Conservation (phyloP, 2,888 invertebrate genomes). For the Pyrochroa serraticornis region DNA sequence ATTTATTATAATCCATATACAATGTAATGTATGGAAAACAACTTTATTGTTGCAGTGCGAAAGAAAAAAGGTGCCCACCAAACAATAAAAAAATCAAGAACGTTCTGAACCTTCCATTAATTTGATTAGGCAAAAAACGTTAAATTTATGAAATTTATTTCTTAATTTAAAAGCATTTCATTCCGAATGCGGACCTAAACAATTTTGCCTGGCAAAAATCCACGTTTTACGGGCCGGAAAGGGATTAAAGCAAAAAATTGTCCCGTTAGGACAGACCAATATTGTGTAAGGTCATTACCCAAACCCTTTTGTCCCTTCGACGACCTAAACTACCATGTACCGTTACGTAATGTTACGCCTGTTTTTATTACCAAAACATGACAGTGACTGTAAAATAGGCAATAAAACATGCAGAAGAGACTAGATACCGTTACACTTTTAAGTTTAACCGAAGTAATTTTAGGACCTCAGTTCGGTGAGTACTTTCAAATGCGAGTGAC, state of each 20-base stretch:
- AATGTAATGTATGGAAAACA: too few species aligned
- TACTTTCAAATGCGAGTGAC: slow-evolving; percentile 11
- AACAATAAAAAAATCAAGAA: too few species aligned
- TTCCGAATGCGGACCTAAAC: slow-evolving; percentile 2
- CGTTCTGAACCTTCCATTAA: too few species aligned
- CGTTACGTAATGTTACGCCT: slow-evolving; percentile 55
- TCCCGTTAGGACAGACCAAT: slow-evolving; percentile 41
- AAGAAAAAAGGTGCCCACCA: too few species aligned
- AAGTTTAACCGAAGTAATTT: slow-evolving; percentile 32
- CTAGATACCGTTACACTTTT: slow-evolving; percentile 50
- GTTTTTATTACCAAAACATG: slow-evolving; percentile 56
- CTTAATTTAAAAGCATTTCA: too few species aligned
- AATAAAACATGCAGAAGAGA: slow-evolving; percentile 53
- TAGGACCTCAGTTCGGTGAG: slow-evolving; percentile 18
- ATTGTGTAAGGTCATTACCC: slow-evolving; percentile 45
- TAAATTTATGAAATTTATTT: too few species aligned
- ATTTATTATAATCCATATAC: too few species aligned
- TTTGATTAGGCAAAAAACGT: too few species aligned
- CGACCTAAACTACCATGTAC: slow-evolving; percentile 38
- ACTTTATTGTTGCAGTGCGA: too few species aligned
- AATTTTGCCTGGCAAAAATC: not conserved
- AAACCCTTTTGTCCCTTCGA: slow-evolving; percentile 43
- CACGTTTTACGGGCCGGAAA: slow-evolving; percentile 30
- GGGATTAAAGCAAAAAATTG: slow-evolving; percentile 43
- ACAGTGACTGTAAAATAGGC: slow-evolving; percentile 51